Percentiles rank a stretch among this genome's conserved stretches.
phyloP scores from a whole-genome alignment of 2,888 invertebrate genomes.

The Byasa hedistus region DNA sequence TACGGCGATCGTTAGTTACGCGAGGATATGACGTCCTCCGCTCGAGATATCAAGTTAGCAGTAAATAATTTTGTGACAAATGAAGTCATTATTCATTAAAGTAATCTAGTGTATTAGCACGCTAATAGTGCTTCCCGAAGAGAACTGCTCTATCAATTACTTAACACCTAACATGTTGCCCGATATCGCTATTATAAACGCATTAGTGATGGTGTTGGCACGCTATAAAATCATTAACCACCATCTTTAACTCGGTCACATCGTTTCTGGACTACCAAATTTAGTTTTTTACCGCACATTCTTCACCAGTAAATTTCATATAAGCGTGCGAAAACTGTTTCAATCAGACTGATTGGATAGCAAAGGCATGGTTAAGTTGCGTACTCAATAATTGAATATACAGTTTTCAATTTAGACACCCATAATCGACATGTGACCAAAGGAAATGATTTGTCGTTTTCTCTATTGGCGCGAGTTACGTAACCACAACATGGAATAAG shows the following conservation, averaged over 20 bases:
- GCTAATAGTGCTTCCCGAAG: slow-evolving; percentile 61
- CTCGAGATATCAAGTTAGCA: slow-evolving; percentile 20
- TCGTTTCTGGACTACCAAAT: slow-evolving; percentile 69
- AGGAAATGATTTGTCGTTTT: slow-evolving; percentile 28
- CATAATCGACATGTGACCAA: slow-evolving; percentile 40
- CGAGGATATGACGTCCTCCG: slow-evolving; percentile 21
- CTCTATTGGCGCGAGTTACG: slow-evolving; percentile 8
- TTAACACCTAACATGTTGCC: slow-evolving; percentile 64
- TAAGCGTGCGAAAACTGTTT: slow-evolving; percentile 63
- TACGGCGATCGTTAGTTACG: slow-evolving; percentile 22
- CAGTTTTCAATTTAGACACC: slow-evolving; percentile 42
- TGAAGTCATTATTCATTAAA: slow-evolving; percentile 39
- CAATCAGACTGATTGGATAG: slow-evolving; percentile 36
- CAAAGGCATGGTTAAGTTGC: slow-evolving; percentile 31
- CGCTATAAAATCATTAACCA: slow-evolving; percentile 71
- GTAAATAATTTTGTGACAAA: slow-evolving; percentile 33
- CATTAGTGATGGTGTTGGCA: slow-evolving; percentile 72
- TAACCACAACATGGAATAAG: too few relatives aligned
- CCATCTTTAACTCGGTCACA: slow-evolving; percentile 75
- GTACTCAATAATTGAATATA: slow-evolving; percentile 45
- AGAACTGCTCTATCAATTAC: slow-evolving; percentile 72
- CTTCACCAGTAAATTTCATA: slow-evolving; percentile 52
- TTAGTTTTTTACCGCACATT: slow-evolving; percentile 59
- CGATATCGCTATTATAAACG: slow-evolving; percentile 72
- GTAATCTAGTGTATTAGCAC: slow-evolving; percentile 50